These are phyloP conservation scores for Eustalomyia histrio DNA, from an alignment of 2,888 invertebrate species.

Conservation along the genomic window DNA sequence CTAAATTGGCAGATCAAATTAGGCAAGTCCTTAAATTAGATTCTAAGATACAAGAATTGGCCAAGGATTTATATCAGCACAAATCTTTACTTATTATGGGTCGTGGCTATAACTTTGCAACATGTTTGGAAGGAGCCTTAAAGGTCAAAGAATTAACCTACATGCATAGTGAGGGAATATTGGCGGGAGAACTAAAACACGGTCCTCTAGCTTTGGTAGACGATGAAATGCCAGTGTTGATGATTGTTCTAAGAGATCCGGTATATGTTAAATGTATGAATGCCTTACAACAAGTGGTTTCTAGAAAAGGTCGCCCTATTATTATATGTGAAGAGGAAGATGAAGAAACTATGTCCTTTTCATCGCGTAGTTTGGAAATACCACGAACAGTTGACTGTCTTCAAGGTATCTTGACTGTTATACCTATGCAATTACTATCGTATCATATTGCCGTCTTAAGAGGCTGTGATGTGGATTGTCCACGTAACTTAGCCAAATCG, in stretches of 20 bases:
- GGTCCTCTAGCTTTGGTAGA: slow-evolving; percentile 99
- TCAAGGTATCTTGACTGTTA: slow-evolving; percentile 96
- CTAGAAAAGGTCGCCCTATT: slow-evolving; percentile 95
- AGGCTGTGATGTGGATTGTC: slow-evolving; percentile 98
- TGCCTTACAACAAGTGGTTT: slow-evolving; percentile 96
- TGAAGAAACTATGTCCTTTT: slow-evolving; percentile 89
- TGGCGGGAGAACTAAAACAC: slow-evolving; percentile 99
- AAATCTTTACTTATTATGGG: slow-evolving; percentile 99
- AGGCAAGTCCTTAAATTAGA: slow-evolving; percentile 94
- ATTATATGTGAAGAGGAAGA: slow-evolving; percentile 97
- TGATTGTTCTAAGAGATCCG: slow-evolving; percentile 98
- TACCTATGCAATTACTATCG: slow-evolving; percentile 98
- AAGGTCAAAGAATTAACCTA: slow-evolving; percentile 99
- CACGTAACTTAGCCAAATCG: slow-evolving; percentile 98
- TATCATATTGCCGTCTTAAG: slow-evolving; percentile 98
- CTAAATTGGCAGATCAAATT: slow-evolving; percentile 92
- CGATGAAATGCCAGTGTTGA: slow-evolving; percentile 98
- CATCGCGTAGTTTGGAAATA: slow-evolving; percentile 90
- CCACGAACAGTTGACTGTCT: slow-evolving; percentile 98
- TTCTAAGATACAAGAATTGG: slow-evolving; percentile 90
- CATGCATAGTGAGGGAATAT: slow-evolving; percentile 99
- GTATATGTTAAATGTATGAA: slow-evolving; percentile 99
- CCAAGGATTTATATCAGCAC: slow-evolving; percentile 94
- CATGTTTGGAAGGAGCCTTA: slow-evolving; percentile 97
- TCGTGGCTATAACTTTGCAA: slow-evolving; percentile 98